Base-by-base conservation (phyloP, 2,888 invertebrate species). In the Argyresthia albistria region DNA sequence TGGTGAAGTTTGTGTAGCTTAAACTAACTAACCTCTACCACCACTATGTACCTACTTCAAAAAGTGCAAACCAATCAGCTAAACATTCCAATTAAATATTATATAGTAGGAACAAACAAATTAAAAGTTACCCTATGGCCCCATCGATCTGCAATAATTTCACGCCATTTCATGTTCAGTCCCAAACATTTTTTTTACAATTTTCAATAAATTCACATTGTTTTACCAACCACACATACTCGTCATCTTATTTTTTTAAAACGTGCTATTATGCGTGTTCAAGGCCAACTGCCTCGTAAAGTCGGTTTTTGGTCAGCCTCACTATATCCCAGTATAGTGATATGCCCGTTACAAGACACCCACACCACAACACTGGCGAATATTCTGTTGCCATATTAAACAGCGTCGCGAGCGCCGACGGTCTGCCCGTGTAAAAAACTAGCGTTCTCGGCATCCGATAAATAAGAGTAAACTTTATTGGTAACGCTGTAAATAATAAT, bases 281-380 rank as follows among this genome's bases (percentile, higher is more conserved):
- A 61, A 61, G 61, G 61, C 53, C 52, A 53, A 50, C 61, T 43
- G 52, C 57, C 58, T 60, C 59, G 55, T 61, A 58, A 55, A 54
- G 60, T 55, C 57, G 58, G 66, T 60, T 63, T 65, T 63, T 59
- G 55, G 42, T 25, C 6, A 25, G 25, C 25, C 6, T 4, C 25
- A 25, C 25, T 35, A 12, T 12, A 16, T 15, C 15, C 42, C 50
- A 35, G 50, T 50, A 25, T 43, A 12, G 35, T 42, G 42, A 42
- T 43, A 49, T n/a, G 25, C 16, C 50, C 43, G 50, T 25, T 50
- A 42, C 49, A 12, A 42, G 16, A 42, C 16, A 43, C 14, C 42
- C 25, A 25, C 15, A 15, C 42, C 25, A 25, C 15, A 15, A 48
- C 42, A 42, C 12, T 50, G 43, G 43, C 50, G 37, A 48, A 48